A percentile compares a stretch with the other conserved stretches of the same genome.
These are phyloP conservation scores for Sardina pilchardus DNA, from an alignment of 2,113 vertebrate genomes.

Conservation along the genomic window DNA sequence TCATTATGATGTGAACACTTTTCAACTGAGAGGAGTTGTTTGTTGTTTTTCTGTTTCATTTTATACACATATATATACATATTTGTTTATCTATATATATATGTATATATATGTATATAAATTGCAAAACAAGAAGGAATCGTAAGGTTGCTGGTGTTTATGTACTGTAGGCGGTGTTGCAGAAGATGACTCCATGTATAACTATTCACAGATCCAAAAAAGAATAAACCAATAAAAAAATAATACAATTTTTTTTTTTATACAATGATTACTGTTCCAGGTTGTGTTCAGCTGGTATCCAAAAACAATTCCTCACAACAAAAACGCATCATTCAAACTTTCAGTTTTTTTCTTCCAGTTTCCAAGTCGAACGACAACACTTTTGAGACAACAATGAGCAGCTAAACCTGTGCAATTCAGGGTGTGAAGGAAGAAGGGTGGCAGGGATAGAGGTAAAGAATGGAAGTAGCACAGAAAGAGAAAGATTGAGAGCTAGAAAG, in stretches of 20 bases:
- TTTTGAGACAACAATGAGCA: constrained; percentile 19
- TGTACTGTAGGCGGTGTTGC: constrained; percentile 10
- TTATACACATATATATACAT: neutral
- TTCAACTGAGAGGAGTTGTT: constrained; percentile 14
- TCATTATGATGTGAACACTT: constrained; percentile 44
- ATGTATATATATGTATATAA: neutral
- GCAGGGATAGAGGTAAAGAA: neutral
- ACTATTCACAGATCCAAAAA: constrained; percentile 32
- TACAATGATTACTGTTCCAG: constrained; percentile 39
- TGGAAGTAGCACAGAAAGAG: neutral
- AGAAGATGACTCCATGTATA: constrained; percentile 15
- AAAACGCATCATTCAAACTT: neutral
- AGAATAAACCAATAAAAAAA: constrained; percentile 25
- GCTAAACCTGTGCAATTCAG: constrained; percentile 17
- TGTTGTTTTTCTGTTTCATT: neutral
- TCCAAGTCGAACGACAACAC: constrained; percentile 14
- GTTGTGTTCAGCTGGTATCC: constrained; percentile 37
- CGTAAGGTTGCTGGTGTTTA: constrained; percentile 13
- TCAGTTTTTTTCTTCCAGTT: constrained; percentile 15
- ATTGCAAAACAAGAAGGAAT: constrained; percentile 8
- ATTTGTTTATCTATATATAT: neutral
- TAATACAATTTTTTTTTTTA: constrained; percentile 27
- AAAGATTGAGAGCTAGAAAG: neutral
- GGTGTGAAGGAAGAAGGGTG: neutral
- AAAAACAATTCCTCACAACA: constrained; percentile 16